phyloP scores from a whole-genome alignment of 2,113 vertebrate species.

The Erinaceus europaeus region DNA sequence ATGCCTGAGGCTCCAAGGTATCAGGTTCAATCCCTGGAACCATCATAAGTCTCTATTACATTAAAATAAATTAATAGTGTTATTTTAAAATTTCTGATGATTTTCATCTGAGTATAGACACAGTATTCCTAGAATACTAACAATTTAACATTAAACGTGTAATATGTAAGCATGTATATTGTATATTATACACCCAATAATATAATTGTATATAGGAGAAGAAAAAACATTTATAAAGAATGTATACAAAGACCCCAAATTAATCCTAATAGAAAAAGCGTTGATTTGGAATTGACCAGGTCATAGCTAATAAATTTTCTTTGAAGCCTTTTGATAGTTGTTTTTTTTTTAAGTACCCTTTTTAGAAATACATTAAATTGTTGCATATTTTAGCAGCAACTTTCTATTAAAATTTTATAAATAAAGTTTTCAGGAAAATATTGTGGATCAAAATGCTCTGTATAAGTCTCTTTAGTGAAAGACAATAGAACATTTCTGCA shows the following conservation, averaged over 20 bases:
- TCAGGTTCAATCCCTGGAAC: too few relatives aligned
- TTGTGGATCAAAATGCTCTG: background rate
- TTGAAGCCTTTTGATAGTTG: too few relatives aligned
- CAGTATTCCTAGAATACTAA: background rate
- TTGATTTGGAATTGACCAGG: background rate
- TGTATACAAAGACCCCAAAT: background rate
- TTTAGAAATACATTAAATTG: background rate
- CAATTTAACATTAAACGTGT: background rate
- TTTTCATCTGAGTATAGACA: background rate
- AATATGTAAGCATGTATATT: background rate
- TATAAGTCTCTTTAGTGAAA: background rate
- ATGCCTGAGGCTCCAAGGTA: too few relatives aligned
- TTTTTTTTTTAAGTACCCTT: background rate
- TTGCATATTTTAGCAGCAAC: background rate
- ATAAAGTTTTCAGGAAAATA: background rate
- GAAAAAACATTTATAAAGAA: background rate
- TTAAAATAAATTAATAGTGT: too few relatives aligned
- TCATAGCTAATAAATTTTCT: background rate
- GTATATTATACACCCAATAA: too few relatives aligned
- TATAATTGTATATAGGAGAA: too few relatives aligned
- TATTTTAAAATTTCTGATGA: too few relatives aligned
- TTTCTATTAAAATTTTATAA: background rate
- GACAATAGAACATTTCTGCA: background rate
- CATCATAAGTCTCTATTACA: too few relatives aligned
- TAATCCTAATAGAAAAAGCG: background rate